Percentiles rank a stretch among this genome's conserved stretches.
Conservation (phyloP, 2,888 invertebrate species). For the Gortyna flavago region DNA sequence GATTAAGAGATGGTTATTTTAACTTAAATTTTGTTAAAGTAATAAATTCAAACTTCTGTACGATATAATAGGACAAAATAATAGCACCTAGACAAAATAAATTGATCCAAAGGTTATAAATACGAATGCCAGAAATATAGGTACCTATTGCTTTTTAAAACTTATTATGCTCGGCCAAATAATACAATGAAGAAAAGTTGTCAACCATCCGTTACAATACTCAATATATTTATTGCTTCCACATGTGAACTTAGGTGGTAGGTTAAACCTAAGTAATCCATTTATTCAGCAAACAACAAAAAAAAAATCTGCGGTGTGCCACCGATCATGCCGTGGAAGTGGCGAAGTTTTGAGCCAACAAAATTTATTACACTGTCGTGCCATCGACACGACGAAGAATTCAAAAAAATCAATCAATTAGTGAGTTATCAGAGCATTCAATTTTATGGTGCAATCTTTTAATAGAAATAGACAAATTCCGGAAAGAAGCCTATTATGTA, state of each 20-base stretch:
- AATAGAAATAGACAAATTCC: background rate
- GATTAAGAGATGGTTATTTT: background rate
- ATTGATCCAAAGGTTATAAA: background rate
- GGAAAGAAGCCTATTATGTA: background rate
- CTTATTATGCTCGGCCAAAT: background rate
- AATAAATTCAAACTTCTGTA: background rate
- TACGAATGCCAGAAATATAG: background rate
- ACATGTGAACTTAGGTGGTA: too few species aligned
- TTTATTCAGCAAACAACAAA: background rate
- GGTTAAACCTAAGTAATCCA: background rate
- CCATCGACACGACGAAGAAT: background rate
- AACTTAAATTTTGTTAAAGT: background rate
- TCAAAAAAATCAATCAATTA: background rate
- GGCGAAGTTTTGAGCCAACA: too few species aligned
- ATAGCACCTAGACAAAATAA: background rate
- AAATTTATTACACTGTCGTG: too few species aligned
- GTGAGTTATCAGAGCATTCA: too few species aligned
- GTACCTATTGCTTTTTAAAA: background rate
- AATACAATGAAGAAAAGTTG: background rate
- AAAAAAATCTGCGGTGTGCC: too few species aligned
- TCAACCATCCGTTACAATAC: background rate
- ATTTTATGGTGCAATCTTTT: background rate
- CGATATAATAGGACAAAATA: background rate
- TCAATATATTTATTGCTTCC: too few species aligned
- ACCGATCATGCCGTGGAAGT: background rate